Percentiles rank a stretch among this genome's conserved stretches.
These are phyloP conservation scores for Eretmochelys imbricata DNA, from an alignment of 2,113 vertebrate genomes.

Conservation along the genomic window DNA sequence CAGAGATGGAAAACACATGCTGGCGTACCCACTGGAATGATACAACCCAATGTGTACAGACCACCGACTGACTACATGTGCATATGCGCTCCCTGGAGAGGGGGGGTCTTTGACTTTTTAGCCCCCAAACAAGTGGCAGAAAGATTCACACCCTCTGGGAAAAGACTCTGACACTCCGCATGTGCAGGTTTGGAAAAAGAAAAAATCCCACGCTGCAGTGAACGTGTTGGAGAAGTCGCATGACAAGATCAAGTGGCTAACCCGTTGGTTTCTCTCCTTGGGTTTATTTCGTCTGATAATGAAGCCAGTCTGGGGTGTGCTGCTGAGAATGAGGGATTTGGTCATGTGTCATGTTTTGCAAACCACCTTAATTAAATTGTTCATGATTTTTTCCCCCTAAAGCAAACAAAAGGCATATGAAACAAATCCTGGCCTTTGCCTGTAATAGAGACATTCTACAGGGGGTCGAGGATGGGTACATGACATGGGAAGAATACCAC, in stretches of 20 bases:
- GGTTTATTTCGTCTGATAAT: slow-evolving; percentile 8
- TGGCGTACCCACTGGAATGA: slow-evolving; percentile 38
- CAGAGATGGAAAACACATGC: slow-evolving; percentile 64
- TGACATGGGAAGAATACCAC: neutral
- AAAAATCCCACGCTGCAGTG: neutral
- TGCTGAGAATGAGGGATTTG: neutral
- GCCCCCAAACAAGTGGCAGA: slow-evolving; percentile 12
- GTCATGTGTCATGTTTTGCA: neutral
- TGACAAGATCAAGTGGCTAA: slow-evolving; percentile 21
- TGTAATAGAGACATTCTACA: rapidly evolving
- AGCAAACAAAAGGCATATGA: neutral
- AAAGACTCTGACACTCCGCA: slow-evolving; percentile 2
- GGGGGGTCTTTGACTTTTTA: slow-evolving; percentile 27
- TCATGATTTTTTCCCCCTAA: neutral
- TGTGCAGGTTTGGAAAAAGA: neutral
- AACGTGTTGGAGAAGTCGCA: neutral
- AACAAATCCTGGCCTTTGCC: neutral
- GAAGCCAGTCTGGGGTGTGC: neutral
- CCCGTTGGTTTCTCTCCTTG: neutral
- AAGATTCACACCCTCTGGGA: slow-evolving; percentile 43
- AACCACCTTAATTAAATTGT: neutral
- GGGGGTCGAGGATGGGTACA: neutral
- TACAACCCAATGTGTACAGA: slow-evolving; percentile 40
- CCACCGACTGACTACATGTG: slow-evolving; percentile 58
- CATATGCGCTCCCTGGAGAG: neutral